Base-by-base conservation (phyloP, 2,113 vertebrate genomes). In the Cyanoramphus novaezelandiae region DNA sequence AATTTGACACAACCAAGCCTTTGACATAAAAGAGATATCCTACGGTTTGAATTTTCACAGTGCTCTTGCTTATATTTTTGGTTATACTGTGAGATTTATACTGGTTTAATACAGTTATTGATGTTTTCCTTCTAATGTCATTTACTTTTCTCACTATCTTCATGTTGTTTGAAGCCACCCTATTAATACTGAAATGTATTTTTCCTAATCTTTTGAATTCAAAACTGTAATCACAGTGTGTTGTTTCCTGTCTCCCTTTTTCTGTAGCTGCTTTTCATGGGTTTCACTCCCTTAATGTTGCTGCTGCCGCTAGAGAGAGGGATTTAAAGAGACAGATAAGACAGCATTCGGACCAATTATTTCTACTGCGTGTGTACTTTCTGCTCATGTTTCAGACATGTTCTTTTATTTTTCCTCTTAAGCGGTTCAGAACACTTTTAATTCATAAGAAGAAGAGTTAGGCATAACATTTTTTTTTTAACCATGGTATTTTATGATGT, bases 271-370 rank as follows among this genome's bases (percentile, higher is more conserved):
- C 39, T 88, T 88, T 95, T 69, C 35, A 49, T 68, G 35, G 15
- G 11, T 76, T 92, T 96, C 3, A 3, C 31, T 92, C 39, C 57
- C n/a, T 78, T 90, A 15, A 28, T 88, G 59, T 57, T 85, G 57
- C 50, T 37, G 17, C 35, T 35, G 28, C 28, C 77, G 53, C 62
- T 88, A 59, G 59, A 91, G 33, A 95, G 68, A 41, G 31, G 77
- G 63, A 81, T 86, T 97, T 93, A 87, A 94, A 95, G 67, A 82
- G 85, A 86, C 89, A 96, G 87, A 90, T 88, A 97, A 89, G 57
- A 41, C 77, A 92, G 50, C 14, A 39, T 63, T 88, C 5, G 19
- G 92, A 95, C 92, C 89, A 96, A 70, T 72, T 82, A 62, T 86
- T 92, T 96, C 76, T 94, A 39, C 84, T 82, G 15, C 13, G 4